Evolutionary conservation across 2,888 invertebrate genomes (phyloP), one percentile per base, ranked within the genome.

Genomic region (Apocheima hispidaria): DNA sequence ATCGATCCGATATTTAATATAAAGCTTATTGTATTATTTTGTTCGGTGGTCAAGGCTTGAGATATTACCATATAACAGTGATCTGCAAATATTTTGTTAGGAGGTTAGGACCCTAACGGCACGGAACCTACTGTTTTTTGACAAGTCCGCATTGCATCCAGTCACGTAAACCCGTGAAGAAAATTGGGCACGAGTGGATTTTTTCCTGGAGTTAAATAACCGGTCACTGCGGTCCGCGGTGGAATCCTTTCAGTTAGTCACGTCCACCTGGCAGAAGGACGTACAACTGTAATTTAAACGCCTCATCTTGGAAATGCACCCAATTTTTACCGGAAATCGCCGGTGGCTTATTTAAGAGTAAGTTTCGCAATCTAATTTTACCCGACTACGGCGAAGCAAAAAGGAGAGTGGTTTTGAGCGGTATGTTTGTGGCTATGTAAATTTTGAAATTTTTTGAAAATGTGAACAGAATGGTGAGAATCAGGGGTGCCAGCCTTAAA

Each of bases 181-280:
- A 55, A 23, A 36, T 44, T 43, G 36, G 52, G 52, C 53, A 59
- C 60, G 54, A 63, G 58, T 48, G 40, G 38, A 16, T 54, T 63
- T 64, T 55, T 60, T 56, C 35, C 21, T 48, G 38, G 44, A 41
- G 33, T 52, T 64, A 21, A 38, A 66, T 63, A 59, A 63, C 65
- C 38, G 52, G 60, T 44, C 61, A 51, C 61, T 55, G 51, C 30
- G 30, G 46, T 14, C 43, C 43, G 21, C 60, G 41, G 33, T 44
- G 50, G 56, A 63, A 59, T 63, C 67, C 57, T 69, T 74, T 74
- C 66, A 71, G 65, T 60, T 52, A 53, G 71, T 74, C 73, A 74
- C 73, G 73, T 74, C 52, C 63, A 61, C 56, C 58, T 54, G 55
- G 51, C 43, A 36, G 61, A 56, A 50, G 56, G 43, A 52, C 50